Evolutionary conservation across 2,797 vertebrate genomes (phyloP), one percentile per base, ranked within the genome.

Genomic region (Taeniopygia guttata): DNA sequence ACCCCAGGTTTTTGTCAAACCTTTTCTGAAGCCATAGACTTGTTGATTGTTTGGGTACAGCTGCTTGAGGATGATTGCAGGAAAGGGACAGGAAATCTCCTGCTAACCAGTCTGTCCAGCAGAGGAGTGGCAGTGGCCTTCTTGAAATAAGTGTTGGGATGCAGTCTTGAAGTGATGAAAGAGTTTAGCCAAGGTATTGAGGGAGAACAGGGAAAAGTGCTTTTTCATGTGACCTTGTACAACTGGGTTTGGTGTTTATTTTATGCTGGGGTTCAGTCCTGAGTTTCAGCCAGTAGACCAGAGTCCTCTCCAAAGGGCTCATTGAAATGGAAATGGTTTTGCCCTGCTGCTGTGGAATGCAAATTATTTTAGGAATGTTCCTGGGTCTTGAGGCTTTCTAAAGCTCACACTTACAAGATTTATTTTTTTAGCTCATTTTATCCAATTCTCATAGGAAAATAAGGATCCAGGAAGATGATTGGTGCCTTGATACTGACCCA

Each of bases 251-350:
- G 4, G 45, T 93, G 93, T 94, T 94, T 95, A 60, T 91, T 94
- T 95, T 94, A 34, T 93, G 86, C 67, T 3, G 5, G 43, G 18
- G 5, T 75, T 96, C 83, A 89, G 49, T 75, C 51, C 60, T 43
- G 85, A 87, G 76, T 84, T 93, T 93, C 84, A 85, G 79, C 9
- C 7, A 77, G 80, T 54, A 77, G 51, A 87, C 72, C 64, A 58
- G 91, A 90, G 87, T 93, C 92, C 89, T 90, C 84, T 92, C 67
- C 76, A 84, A 87, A 78, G 87, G 63, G 59, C 94, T 95, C 79
- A 97, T 96, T 95, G 94, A 96, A 97, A 97, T 96, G 94, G 95
- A 97, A 96, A 96, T 97, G 85, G 81, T 91, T 93, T 92, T 94
- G 85, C 90, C 84, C 83, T 60, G 79, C 85, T 84, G 66, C 91